These are phyloP conservation scores for Apis mellifera DNA, from an alignment of 1,140 invertebrate species.

Conservation along the genomic window Amel_HAv3.1 CM009934.2:8163001-8163500, in stretches of 20 bases:
- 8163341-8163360: slow-evolving; percentile 79
- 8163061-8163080: too few species aligned
- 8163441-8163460: slow-evolving; percentile 63
- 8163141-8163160: too few species aligned
- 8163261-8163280: slow-evolving; percentile 67
- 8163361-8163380: slow-evolving; percentile 75
- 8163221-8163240: slow-evolving; percentile 24
- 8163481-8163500: slow-evolving; percentile 48
- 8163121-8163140: too few species aligned
- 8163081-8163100: too few species aligned
- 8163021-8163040: too few species aligned
- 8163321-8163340: slow-evolving; percentile 74
- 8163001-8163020: too few species aligned
- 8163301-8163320: slow-evolving; percentile 63
- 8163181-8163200: too few species aligned
- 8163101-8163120: too few species aligned
- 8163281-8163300: slow-evolving; percentile 55
- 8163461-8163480: slow-evolving; percentile 59
- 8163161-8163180: too few species aligned
- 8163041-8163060: too few species aligned
- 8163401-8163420: slow-evolving; percentile 75
- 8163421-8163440: slow-evolving; percentile 72
- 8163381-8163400: slow-evolving; percentile 70
- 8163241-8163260: slow-evolving; percentile 57
- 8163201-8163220: background rate